A percentile compares a stretch with the other conserved stretches of the same genome.
Conservation (phyloP, 2,888 invertebrate species). For the Catocala nupta region DNA sequence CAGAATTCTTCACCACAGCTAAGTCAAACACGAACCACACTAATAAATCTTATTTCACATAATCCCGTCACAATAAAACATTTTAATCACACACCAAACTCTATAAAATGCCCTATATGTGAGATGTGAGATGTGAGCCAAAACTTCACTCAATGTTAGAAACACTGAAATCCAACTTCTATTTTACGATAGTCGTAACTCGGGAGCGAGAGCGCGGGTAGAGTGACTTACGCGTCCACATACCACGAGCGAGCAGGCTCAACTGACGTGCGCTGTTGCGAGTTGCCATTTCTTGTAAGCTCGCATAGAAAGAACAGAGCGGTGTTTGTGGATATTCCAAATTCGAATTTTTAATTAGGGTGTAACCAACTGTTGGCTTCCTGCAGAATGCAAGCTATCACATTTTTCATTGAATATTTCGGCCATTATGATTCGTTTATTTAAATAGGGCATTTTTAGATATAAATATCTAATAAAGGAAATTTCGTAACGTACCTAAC, state of each 20-base stretch:
- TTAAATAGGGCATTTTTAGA: background rate
- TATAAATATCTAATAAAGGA: conserved; percentile 1
- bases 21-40: conserved; percentile 54
- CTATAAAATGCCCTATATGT: conserved; percentile 51
- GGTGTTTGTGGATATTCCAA: conserved; percentile 54
- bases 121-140: conserved; percentile 44
- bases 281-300: conserved; percentile 42
- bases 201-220: conserved; percentile 23
- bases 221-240: conserved; percentile 22
- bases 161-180: conserved; percentile 67
- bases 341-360: conserved; percentile 57
- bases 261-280: conserved; percentile 56
- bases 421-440: background rate
- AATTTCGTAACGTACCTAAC: background rate
- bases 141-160: conserved; percentile 45
- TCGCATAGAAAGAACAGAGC: conserved; percentile 52
- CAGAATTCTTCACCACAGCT: conserved; percentile 36
- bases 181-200: conserved; percentile 60
- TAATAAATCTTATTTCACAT: conserved; percentile 56
- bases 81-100: conserved; percentile 58
- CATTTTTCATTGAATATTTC: conserved; percentile 13
- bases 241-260: conserved; percentile 57
- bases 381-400: conserved; percentile 18
- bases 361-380: conserved; percentile 43
- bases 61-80: conserved; percentile 57